Conservation (phyloP, 2,797 vertebrate species). For the Alauda arvensis region DNA sequence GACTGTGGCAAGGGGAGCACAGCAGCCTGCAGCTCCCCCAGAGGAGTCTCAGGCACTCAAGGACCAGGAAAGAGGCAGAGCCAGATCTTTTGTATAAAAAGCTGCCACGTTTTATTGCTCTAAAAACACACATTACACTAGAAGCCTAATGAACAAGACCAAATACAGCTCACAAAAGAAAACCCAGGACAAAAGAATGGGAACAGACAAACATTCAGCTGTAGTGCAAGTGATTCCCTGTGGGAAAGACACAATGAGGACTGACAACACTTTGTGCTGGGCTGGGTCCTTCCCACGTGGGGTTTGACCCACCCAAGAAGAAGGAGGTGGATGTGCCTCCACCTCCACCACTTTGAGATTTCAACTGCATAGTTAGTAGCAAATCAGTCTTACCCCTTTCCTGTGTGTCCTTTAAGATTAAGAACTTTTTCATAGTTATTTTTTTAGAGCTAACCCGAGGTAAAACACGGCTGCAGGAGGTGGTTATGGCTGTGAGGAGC, state of each 20-base stretch:
- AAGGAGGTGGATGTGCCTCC: neutral
- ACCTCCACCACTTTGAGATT: neutral
- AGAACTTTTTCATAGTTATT: neutral
- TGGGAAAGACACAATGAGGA: neutral
- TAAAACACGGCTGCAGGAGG: neutral
- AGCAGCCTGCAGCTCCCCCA: neutral
- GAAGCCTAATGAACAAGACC: slow-evolving; percentile 19
- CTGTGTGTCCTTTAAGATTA: neutral
- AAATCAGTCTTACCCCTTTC: neutral
- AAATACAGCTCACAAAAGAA: slow-evolving; percentile 22
- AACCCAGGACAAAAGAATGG: neutral
- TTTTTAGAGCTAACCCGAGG: neutral
- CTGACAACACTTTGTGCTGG: neutral
- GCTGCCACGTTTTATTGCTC: slow-evolving; percentile 53
- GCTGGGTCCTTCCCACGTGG: neutral
- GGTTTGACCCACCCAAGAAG: neutral
- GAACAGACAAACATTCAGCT: slow-evolving; percentile 26
- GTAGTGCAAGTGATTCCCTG: slow-evolving; percentile 34
- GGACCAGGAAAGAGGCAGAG: neutral
- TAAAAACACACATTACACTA: slow-evolving; percentile 18
- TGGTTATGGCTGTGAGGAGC: neutral
- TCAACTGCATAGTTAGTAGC: slow-evolving; percentile 38
- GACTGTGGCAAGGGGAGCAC: neutral
- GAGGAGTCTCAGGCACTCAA: neutral
- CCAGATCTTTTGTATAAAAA: neutral